Conservation (phyloP, 2,113 vertebrate genomes). For the Aviceda subcristata region DNA sequence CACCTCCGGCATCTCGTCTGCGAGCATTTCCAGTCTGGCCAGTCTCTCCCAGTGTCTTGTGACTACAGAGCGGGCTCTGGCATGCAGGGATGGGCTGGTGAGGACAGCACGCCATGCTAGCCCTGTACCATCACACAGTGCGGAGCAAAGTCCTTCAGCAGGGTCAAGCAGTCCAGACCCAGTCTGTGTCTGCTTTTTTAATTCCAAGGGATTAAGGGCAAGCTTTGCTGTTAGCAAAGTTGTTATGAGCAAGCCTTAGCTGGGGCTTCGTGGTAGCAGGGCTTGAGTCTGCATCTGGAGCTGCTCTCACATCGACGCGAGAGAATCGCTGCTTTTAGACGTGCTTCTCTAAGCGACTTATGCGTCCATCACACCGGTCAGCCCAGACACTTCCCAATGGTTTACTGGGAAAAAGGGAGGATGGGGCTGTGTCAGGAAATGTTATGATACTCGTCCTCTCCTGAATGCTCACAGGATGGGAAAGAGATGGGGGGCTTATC, state of each 20-base stretch:
- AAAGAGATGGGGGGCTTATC: not conserved
- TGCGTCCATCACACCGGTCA: accelerated
- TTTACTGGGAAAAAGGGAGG: not conserved
- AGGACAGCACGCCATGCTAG: accelerated
- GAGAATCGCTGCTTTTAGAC: not conserved
- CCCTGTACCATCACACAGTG: accelerated
- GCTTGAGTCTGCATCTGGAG: not conserved
- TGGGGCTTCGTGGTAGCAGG: not conserved
- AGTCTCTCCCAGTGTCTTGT: not conserved
- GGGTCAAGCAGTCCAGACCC: not conserved
- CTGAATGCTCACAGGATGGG: not conserved
- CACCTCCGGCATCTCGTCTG: not conserved
- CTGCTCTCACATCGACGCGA: not conserved
- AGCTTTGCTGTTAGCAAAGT: not conserved
- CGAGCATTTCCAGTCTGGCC: not conserved
- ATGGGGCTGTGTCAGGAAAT: accelerated
- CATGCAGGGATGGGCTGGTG: not conserved
- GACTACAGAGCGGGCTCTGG: not conserved
- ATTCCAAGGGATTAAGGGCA: not conserved
- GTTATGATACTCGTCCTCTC: not conserved
- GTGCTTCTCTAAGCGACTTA: not conserved
- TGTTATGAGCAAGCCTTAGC: not conserved
- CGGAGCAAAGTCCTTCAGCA: not conserved
- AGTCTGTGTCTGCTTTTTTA: not conserved
- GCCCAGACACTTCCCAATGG: not conserved